Evolutionary conservation across 2,113 vertebrate genomes (phyloP), one percentile per base, ranked within the genome.

Genomic region (Paraplagusia blochii): DNA sequence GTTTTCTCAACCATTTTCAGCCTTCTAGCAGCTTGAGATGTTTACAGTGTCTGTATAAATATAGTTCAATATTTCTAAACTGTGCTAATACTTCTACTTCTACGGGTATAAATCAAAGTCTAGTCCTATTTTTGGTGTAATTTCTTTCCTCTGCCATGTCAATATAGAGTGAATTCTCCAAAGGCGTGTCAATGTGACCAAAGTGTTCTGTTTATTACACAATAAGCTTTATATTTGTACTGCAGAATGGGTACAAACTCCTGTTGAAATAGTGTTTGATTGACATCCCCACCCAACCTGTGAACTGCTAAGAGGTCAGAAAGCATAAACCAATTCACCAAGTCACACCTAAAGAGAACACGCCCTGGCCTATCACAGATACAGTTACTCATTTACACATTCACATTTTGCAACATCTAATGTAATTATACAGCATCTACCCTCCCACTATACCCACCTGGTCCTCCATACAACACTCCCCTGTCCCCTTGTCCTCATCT

Each of bases 371-470:
- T 16, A 29, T 85, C 83, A 82, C 69, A 3, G 8, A 44, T 11
- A 50, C 43, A 17, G 84, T 83, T 82, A 86, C 46, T 80, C 18
- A 86, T 88, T 86, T 56, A 86, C 78, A 53, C 8, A 1, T 70
- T 84, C 78, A 53, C 8, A 1, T 70, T 84, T 74, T 74, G 59
- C 48, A 66, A 63, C 53, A 60, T 53, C 8, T 50, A 16, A 38
- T 35, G 13, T 16, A 69, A 44, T 33, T 18, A 60, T 47, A 53
- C 11, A 72, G 36, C 44, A 53, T 49, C 8, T 42, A 47, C 51
- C 58, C 59, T 40, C 29, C 15, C 56, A 35, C 3, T 33, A 19
- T 43, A 40, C 6, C 18, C 52, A 14, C 55, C 45, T 16, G 9
- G 11, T 10, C 57, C 43, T 53, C 35, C 40, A 45, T 10, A 39